These are phyloP conservation scores for Ostrea denselamellosa DNA, from an alignment of 1,140 invertebrate genomes.

Conservation along the genomic window DNA sequence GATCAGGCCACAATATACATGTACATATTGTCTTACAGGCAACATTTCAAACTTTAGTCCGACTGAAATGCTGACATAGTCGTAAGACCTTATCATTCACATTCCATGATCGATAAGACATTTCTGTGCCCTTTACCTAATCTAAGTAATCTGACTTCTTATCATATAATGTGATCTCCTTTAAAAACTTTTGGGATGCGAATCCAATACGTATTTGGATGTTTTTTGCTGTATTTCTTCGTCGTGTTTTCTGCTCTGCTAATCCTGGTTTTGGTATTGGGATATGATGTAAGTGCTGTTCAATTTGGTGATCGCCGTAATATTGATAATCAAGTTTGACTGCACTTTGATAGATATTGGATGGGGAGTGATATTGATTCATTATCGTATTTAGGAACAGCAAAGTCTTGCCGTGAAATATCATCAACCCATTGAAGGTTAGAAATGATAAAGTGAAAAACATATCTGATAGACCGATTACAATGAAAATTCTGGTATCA, in stretches of 20 bases:
- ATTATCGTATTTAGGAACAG: background rate
- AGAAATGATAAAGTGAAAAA: background rate
- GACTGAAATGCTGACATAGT: too few relatives aligned
- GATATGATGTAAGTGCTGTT: background rate
- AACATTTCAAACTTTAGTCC: too few relatives aligned
- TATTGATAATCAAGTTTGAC: background rate
- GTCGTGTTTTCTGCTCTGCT: conserved; percentile 27
- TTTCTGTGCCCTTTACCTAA: too few relatives aligned
- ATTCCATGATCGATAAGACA: too few relatives aligned
- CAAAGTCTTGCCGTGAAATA: background rate
- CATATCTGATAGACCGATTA: too few relatives aligned
- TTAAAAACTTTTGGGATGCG: background rate
- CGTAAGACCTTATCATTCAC: too few relatives aligned
- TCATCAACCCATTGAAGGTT: background rate
- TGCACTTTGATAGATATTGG: too few relatives aligned
- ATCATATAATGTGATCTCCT: too few relatives aligned
- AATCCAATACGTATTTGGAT: background rate
- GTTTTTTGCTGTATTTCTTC: conserved; percentile 7
- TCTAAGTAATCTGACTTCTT: too few relatives aligned
- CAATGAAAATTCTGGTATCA: too few relatives aligned
- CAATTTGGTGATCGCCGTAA: background rate
- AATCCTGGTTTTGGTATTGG: background rate
- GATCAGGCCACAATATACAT: too few relatives aligned
- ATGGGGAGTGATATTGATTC: background rate
- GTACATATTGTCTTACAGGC: too few relatives aligned